phyloP scores from a whole-genome alignment of 2,888 invertebrate genomes.

The Temnothorax ravouxi region DNA sequence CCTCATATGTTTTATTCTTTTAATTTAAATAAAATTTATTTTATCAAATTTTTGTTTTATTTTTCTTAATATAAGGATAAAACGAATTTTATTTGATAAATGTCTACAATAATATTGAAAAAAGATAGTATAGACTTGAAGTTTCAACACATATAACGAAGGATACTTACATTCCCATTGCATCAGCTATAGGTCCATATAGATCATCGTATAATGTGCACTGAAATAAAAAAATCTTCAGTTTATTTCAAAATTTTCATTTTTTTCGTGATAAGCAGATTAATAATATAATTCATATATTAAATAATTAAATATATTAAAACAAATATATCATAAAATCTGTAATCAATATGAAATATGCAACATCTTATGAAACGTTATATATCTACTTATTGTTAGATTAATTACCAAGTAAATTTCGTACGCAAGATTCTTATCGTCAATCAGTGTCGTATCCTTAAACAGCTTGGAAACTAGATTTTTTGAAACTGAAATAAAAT shows the following conservation, averaged over 20 bases:
- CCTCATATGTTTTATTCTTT: no score
- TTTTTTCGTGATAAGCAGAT: constrained; percentile 77
- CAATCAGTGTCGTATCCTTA: constrained; percentile 91
- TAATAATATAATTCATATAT: constrained; percentile 42
- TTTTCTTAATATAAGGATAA: neutral
- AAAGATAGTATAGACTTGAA: neutral
- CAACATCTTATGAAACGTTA: neutral
- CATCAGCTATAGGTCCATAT: constrained; percentile 94
- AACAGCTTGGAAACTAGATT: constrained; percentile 88
- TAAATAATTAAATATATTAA: no score
- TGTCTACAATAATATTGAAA: neutral
- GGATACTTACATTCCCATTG: constrained; percentile 91
- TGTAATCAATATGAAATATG: neutral
- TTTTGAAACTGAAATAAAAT: constrained; percentile 86
- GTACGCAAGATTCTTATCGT: constrained; percentile 90
- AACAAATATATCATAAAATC: neutral
- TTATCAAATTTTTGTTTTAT: neutral
- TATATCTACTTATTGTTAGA: constrained; percentile 10
- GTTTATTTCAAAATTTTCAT: constrained; percentile 73
- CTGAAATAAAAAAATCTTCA: constrained; percentile 86
- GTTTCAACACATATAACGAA: constrained; percentile 21
- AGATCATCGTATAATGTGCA: constrained; percentile 94
- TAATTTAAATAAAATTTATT: no score
- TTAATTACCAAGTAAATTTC: constrained; percentile 91
- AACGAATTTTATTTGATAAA: neutral